Conservation (phyloP, 2,797 vertebrate genomes). For the Scarus forsteni region DNA sequence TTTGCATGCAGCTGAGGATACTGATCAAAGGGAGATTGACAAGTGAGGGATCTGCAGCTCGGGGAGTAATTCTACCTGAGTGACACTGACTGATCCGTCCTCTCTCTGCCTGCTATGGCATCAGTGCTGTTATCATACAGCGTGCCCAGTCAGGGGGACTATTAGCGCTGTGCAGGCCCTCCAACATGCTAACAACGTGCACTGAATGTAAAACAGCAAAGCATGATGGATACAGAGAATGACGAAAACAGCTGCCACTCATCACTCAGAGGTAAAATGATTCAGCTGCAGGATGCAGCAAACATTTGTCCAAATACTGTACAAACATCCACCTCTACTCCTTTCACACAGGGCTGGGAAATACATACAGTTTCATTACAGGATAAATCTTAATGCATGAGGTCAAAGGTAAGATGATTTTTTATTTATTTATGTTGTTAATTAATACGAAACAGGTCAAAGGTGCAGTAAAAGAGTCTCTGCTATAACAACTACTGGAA, state of each 20-base stretch:
- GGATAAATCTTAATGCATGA: too few species aligned
- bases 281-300: slow-evolving; percentile 31
- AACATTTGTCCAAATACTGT: slow-evolving; percentile 48
- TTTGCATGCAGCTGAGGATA: slow-evolving; percentile 59
- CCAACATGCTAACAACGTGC: slow-evolving; percentile 16
- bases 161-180: slow-evolving; percentile 36
- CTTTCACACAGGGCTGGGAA: too few species aligned
- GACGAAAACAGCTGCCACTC: slow-evolving; percentile 28
- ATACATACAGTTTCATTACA: too few species aligned
- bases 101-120: slow-evolving; percentile 54
- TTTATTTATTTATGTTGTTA: too few species aligned
- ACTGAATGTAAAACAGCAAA: slow-evolving; percentile 58
- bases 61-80: slow-evolving; percentile 69
- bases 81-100: slow-evolving; percentile 73
- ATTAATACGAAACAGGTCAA: too few species aligned
- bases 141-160: slow-evolving; percentile 35
- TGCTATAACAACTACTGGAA: too few species aligned
- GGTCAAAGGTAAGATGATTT: too few species aligned
- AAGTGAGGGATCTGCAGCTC: slow-evolving; percentile 63
- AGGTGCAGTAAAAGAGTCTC: too few species aligned
- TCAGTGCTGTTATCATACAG: slow-evolving; percentile 62
- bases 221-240: slow-evolving; percentile 43
- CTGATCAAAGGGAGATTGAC: slow-evolving; percentile 70
- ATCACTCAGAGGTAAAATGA: slow-evolving; percentile 55
- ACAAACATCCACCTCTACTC: background rate